phyloP scores from a whole-genome alignment of 2,797 vertebrate species.

The Pseudotriccus pelzelni region DNA sequence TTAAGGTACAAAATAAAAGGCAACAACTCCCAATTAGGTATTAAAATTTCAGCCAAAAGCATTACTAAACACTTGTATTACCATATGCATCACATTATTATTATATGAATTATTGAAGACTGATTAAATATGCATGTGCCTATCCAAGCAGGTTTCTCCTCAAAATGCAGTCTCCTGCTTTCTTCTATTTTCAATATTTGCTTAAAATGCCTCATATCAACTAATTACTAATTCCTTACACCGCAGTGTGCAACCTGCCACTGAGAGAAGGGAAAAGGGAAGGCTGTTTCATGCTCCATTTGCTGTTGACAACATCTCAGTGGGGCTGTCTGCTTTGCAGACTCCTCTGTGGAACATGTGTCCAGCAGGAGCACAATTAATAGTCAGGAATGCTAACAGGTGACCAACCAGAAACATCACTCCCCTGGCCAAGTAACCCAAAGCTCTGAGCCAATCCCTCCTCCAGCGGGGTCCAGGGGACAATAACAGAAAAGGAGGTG shows the following conservation, averaged over 20 bases:
- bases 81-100: not conserved
- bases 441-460: not conserved
- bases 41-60: not conserved
- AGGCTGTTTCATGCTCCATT: constrained; percentile 3
- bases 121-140: constrained; percentile 36
- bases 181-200: constrained; percentile 45
- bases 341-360: not conserved
- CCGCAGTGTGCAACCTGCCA: not conserved
- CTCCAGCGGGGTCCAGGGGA: not conserved
- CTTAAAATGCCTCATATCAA: not conserved
- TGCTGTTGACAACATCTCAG: not conserved
- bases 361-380: not conserved
- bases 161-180: not conserved
- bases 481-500: not conserved
- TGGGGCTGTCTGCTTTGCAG: not conserved
- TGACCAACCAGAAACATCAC: not conserved
- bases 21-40: not conserved
- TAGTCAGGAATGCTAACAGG: not conserved
- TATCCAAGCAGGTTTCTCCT: constrained; percentile 25
- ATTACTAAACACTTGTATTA: constrained; percentile 13
- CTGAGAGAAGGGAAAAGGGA: not conserved
- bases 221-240: not conserved
- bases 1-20: not conserved
- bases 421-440: not conserved
- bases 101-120: constrained; percentile 23